A percentile compares a stretch with the other conserved stretches of the same genome.
Conservation (phyloP, 2,888 invertebrate genomes). For the Cyclophora punctaria region DNA sequence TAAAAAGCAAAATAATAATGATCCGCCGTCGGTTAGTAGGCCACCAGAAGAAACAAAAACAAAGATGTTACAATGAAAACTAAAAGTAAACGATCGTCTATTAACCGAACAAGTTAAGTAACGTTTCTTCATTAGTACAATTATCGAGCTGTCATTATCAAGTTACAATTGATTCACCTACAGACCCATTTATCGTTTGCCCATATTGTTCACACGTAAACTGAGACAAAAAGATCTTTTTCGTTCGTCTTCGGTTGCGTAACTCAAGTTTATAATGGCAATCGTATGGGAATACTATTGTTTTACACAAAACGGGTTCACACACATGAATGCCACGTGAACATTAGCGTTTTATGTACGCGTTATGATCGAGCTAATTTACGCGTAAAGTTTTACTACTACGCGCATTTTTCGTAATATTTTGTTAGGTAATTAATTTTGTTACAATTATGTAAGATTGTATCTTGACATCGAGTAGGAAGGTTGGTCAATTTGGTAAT, state of each 20-base stretch:
- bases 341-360: slow-evolving; percentile 31
- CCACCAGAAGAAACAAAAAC: neutral
- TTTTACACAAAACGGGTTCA: slow-evolving; percentile 37
- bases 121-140: slow-evolving; percentile 17
- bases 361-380: slow-evolving; percentile 48
- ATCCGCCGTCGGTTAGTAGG: too few species aligned
- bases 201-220: slow-evolving; percentile 60
- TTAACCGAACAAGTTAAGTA: slow-evolving; percentile 12
- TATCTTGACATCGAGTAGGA: neutral
- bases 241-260: slow-evolving; percentile 51
- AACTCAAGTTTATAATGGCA: slow-evolving; percentile 58
- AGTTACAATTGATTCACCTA: slow-evolving; percentile 30
- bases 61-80: neutral
- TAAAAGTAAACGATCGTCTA: slow-evolving; percentile 2
- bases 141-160: slow-evolving; percentile 17
- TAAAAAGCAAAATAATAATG: too few species aligned
- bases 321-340: slow-evolving; percentile 59
- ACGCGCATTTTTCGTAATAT: neutral
- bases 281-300: slow-evolving; percentile 30
- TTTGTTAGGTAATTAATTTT: neutral
- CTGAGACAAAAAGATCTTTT: slow-evolving; percentile 53
- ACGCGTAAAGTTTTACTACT: slow-evolving; percentile 1
- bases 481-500: too few species aligned
- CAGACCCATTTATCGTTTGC: slow-evolving; percentile 35
- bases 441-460: neutral